Base-by-base conservation (phyloP, 2,113 vertebrate species). In the Panthera uncia region DNA sequence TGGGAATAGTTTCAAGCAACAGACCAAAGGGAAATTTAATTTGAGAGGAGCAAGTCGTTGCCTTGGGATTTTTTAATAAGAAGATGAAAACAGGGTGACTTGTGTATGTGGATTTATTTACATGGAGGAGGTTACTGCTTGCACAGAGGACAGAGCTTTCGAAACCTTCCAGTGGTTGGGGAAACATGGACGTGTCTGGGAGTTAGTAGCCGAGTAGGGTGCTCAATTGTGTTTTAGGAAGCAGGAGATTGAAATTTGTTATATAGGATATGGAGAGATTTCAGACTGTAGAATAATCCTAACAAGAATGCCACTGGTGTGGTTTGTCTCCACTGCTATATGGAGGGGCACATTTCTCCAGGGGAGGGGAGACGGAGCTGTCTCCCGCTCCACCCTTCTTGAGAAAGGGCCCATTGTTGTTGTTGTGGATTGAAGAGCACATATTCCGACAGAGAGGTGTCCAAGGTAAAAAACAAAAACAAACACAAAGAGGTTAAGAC, bases 21-120 rank as follows among this genome's bases (percentile, higher is more conserved):
- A 84, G 41, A 83, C 65, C 65, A 45, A 97, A 94, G 63, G 23
- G 57, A 84, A 92, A 91, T 93, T 96, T 65, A 91, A 82, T 86
- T 85, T 94, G 92, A 78, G 50, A 68, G 27, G 55, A 92, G 31
- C 2, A n/a, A 85, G 63, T 89, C 55, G 38, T 85, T 85, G 84
- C 65, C 57, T 91, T 90, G 4, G 45, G 55, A 21, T 81, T 91
- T 94, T 85, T 94, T 13, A 92, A 73, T 41, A 76, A 81, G 71
- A 78, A 52, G 41, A 82, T 74, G 66, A 80, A 94, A 95, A 50
- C 11, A n/a, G 71, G 38, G 45, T 89, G 81, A 81, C 48, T 97
- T 65, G 29, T 65, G 92, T 73, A 63, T 89, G 93, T 33, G 93
- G 38, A 23, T 89, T 91, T 91, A 79, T 61, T 55, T 65, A 45